A percentile compares a stretch with the other conserved stretches of the same genome.
Evolutionary conservation across 2,113 vertebrate genomes (phyloP).

Genomic region (Crotalus horridus): DNA sequence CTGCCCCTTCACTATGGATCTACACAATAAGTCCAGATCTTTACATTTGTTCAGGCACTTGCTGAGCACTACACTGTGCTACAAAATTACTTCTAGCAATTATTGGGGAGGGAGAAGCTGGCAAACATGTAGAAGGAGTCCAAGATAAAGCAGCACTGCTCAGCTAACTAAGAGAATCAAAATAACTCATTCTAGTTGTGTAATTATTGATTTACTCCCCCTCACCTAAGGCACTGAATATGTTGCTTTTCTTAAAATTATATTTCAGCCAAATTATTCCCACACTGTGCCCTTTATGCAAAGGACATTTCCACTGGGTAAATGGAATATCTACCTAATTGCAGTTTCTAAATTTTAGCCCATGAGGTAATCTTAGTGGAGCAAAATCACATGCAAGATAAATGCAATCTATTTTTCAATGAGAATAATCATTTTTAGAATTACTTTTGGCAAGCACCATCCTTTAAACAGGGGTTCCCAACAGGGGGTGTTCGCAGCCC

Average conservation of each 20-base stretch:
- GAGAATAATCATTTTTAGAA: slow-evolving; percentile 9
- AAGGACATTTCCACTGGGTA: background rate
- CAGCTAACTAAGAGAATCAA: background rate
- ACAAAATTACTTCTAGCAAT: background rate
- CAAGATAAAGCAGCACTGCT: background rate
- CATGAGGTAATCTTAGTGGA: background rate
- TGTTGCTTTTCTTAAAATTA: background rate
- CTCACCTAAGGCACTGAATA: background rate
- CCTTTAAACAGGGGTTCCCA: too few relatives aligned
- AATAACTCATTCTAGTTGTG: background rate
- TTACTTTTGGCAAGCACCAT: background rate
- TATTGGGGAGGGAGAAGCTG: background rate
- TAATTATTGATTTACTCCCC: background rate
- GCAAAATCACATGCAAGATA: background rate
- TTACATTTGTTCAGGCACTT: background rate
- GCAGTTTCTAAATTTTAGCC: slow-evolving; percentile 6
- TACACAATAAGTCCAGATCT: background rate
- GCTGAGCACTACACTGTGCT: background rate
- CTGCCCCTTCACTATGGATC: background rate
- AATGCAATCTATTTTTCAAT: background rate
- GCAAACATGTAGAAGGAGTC: background rate
- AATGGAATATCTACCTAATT: background rate
- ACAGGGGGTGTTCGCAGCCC: too few relatives aligned
- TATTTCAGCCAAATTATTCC: background rate
- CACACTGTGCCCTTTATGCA: background rate